Conservation (phyloP, 1,140 invertebrate species). For the Achatina immaculata region DNA sequence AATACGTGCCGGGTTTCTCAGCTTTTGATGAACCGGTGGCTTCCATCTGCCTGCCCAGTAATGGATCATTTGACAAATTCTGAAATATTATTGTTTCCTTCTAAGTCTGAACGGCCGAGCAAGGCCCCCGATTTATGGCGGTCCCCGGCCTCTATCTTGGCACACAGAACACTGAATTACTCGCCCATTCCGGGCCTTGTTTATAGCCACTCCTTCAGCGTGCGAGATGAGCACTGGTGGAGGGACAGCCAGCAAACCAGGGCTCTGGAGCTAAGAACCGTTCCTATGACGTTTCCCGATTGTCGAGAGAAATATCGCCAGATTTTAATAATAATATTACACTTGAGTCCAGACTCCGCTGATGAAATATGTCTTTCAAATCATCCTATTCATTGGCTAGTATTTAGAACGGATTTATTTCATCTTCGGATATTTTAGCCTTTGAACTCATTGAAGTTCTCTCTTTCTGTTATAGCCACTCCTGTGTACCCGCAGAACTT, state of each 20-base stretch:
- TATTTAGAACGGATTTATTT: constrained; percentile 5
- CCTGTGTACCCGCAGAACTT: not conserved
- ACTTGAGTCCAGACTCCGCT: not conserved
- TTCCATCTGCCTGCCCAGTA: constrained; percentile 21
- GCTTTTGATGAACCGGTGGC: constrained; percentile 24
- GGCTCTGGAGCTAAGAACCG: not conserved
- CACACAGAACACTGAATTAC: constrained; percentile 33
- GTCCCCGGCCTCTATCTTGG: constrained; percentile 27
- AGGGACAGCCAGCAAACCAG: not conserved
- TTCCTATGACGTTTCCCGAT: not conserved
- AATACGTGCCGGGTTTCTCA: constrained; percentile 15
- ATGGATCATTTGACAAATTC: constrained; percentile 37
- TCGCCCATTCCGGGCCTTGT: constrained; percentile 24
- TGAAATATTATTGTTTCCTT: constrained; percentile 37
- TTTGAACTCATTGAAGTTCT: not conserved
- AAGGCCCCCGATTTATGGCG: constrained; percentile 27
- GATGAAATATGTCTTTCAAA: constrained; percentile 20
- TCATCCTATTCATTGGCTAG: not conserved
- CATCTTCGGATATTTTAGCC: not conserved
- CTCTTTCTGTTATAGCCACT: not conserved
- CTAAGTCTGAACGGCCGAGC: not conserved
- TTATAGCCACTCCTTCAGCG: constrained; percentile 16
- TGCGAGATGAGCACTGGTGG: constrained; percentile 29
- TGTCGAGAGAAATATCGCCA: not conserved
- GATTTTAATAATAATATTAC: constrained; percentile 24